phyloP scores from a whole-genome alignment of 2,888 invertebrate genomes.

The Drosophila mimetica region DNA sequence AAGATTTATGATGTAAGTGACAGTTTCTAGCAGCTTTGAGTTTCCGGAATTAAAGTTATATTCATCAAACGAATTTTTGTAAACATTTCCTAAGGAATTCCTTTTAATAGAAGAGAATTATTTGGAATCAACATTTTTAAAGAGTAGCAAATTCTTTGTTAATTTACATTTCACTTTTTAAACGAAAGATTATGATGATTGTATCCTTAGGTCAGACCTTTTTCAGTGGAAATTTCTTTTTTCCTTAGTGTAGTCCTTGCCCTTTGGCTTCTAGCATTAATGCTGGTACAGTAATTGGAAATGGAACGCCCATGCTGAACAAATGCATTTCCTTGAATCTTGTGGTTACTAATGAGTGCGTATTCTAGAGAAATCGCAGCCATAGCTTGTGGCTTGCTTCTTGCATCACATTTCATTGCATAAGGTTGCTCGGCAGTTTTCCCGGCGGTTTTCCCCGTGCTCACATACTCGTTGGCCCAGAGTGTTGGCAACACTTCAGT shows the following conservation, averaged over 20 bases:
- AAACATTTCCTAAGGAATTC: no score
- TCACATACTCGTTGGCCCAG: not conserved
- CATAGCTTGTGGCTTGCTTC: slow-evolving; percentile 6
- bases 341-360: slow-evolving; percentile 12
- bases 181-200: no score
- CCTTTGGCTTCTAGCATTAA: not conserved
- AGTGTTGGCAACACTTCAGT: slow-evolving; percentile 51
- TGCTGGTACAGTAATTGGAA: not conserved
- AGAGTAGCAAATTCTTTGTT: no score
- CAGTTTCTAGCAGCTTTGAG: no score
- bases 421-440: slow-evolving; percentile 31
- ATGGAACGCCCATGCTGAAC: not conserved
- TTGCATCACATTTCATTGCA: slow-evolving; percentile 33
- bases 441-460: not conserved
- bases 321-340: slow-evolving; percentile 11
- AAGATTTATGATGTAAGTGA: no score
- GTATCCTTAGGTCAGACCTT: no score
- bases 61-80: no score
- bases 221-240: no score
- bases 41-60: no score
- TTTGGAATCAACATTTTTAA: no score
- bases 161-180: no score
- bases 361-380: slow-evolving; percentile 3
- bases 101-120: no score
- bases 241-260: not conserved